Conservation (phyloP, 2,113 vertebrate species). For the Tiliqua scincoides region DNA sequence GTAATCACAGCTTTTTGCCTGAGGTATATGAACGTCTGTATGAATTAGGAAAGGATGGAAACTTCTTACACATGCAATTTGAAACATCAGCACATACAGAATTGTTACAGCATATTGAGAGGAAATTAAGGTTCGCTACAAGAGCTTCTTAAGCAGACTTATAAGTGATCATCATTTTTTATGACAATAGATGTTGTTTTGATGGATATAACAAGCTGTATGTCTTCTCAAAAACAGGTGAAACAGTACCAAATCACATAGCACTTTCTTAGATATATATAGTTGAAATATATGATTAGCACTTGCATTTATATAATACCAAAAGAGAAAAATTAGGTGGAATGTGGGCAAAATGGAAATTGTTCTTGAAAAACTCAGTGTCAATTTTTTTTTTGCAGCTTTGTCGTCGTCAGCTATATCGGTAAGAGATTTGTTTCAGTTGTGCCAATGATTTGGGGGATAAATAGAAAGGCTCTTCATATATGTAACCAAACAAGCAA, state of each 20-base stretch:
- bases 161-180: not conserved
- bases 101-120: not conserved
- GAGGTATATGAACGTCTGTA: not conserved
- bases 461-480: not conserved
- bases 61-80: not conserved
- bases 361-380: not conserved
- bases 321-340: not conserved
- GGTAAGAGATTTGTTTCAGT: conserved; percentile 74
- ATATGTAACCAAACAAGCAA: not conserved
- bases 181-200: not conserved
- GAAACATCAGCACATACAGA: not conserved
- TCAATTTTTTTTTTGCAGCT: conserved; percentile 76
- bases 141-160: not conserved
- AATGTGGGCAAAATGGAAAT: not conserved
- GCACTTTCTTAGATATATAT: not conserved
- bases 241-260: not conserved
- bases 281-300: not conserved
- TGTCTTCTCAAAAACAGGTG: not conserved
- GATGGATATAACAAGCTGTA: not conserved
- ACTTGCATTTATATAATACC: not conserved
- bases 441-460: not conserved
- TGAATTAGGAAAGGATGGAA: not conserved
- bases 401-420: conserved; percentile 86
- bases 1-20: not conserved
- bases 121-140: not conserved